Percentiles rank a stretch among this genome's conserved stretches.
phyloP scores from a whole-genome alignment of 2,113 vertebrate genomes.

The Plectropomus leopardus region DNA sequence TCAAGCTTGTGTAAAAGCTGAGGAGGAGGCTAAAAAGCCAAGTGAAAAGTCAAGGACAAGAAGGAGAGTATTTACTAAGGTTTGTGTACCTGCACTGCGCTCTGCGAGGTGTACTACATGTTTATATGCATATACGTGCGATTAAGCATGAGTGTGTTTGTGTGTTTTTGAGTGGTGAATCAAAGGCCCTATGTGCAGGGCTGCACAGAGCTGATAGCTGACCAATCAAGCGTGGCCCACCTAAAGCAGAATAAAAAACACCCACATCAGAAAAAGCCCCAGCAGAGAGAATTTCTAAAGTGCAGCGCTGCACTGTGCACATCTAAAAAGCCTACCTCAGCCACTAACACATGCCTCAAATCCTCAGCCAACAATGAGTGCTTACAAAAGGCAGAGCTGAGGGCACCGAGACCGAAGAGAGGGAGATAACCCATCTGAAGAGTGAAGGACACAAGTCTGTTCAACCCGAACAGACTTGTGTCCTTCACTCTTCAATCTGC shows the following conservation, averaged over 20 bases:
- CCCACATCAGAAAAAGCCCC: constrained; percentile 65
- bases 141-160: constrained; percentile 15
- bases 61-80: constrained; percentile 20
- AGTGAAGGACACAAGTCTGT: too few relatives aligned
- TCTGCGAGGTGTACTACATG: not conserved
- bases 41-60: constrained; percentile 49
- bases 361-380: constrained; percentile 69
- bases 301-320: constrained; percentile 67
- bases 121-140: constrained; percentile 40
- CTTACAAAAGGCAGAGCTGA: constrained; percentile 52
- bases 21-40: constrained; percentile 4
- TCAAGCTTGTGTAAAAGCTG: constrained; percentile 30
- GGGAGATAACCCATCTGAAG: too few relatives aligned
- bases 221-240: constrained; percentile 73
- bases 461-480: constrained; percentile 18
- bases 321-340: constrained; percentile 72
- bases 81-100: constrained; percentile 9
- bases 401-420: constrained; percentile 41
- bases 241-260: constrained; percentile 66
- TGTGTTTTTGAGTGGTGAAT: constrained; percentile 64
- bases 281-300: constrained; percentile 75
- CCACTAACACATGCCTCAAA: constrained; percentile 68
- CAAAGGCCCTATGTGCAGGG: constrained; percentile 75
- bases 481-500: constrained; percentile 38
- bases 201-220: constrained; percentile 83